A percentile compares a stretch with the other conserved stretches of the same genome.
Conservation (phyloP, 2,888 invertebrate genomes). For the Caenorhabditis zanzibari region DNA sequence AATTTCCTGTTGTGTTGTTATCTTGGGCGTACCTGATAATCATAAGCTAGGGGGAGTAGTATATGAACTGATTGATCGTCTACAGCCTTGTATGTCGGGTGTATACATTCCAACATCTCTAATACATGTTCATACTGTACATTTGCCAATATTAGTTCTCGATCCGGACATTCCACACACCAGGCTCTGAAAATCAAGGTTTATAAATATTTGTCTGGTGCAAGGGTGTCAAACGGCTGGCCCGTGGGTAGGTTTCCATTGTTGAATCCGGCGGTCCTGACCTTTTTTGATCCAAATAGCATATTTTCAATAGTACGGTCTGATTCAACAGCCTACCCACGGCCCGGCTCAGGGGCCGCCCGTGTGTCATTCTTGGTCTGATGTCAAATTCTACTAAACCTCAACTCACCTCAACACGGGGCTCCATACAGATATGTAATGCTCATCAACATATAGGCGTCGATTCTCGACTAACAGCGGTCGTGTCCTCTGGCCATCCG, state of each 20-base stretch:
- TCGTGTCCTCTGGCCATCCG: conserved; percentile 81
- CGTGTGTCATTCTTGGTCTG: no score
- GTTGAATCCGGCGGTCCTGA: no score
- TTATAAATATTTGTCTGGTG: no score
- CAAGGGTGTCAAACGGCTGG: no score
- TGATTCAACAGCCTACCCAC: no score
- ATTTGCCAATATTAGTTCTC: conserved; percentile 83
- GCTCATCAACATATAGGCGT: conserved; percentile 83
- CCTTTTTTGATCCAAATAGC: no score
- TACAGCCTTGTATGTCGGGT: conserved; percentile 83
- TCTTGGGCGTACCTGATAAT: conserved; percentile 83
- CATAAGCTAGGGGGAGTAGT: conserved; percentile 82
- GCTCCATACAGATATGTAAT: conserved; percentile 81
- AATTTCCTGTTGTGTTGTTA: no score
- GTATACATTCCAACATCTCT: conserved; percentile 83
- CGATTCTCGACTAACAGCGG: conserved; percentile 82
- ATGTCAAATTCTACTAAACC: background rate
- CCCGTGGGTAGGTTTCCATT: no score
- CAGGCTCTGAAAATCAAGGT: conserved; percentile 75
- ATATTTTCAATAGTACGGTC: no score
- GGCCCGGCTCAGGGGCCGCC: no score
- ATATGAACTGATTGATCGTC: conserved; percentile 83
- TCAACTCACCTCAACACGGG: conserved; percentile 76
- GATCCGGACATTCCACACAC: conserved; percentile 83
- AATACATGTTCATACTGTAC: conserved; percentile 83